Evolutionary conservation across 2,797 vertebrate genomes (phyloP).

Genomic region (Syngnathus acus): DNA sequence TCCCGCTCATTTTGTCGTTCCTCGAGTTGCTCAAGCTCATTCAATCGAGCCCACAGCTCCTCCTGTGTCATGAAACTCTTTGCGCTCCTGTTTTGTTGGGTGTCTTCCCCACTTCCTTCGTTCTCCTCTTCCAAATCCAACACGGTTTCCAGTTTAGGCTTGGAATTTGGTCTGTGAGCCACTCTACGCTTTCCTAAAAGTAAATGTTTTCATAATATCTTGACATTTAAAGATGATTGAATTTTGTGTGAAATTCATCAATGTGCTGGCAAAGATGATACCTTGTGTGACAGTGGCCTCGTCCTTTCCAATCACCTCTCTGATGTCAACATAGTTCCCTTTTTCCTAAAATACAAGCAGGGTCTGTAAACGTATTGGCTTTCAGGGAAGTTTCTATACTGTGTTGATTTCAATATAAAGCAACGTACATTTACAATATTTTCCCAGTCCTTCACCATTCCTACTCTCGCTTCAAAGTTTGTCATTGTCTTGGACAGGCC

Average conservation of each 20-base stretch:
- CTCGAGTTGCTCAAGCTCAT: conserved; percentile 87
- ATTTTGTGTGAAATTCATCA: background rate
- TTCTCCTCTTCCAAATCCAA: conserved; percentile 49
- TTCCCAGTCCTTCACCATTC: conserved; percentile 81
- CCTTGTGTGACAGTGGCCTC: conserved; percentile 73
- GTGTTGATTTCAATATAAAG: background rate
- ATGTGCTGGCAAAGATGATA: conserved; percentile 41
- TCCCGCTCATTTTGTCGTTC: conserved; percentile 68
- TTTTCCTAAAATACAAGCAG: conserved; percentile 68
- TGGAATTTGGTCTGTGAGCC: conserved; percentile 87
- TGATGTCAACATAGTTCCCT: conserved; percentile 85
- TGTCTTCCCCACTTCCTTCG: conserved; percentile 20
- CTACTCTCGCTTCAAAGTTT: conserved; percentile 84
- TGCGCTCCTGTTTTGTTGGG: conserved; percentile 19
- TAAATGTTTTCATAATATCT: accelerated
- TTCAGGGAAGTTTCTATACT: background rate
- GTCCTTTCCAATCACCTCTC: conserved; percentile 76
- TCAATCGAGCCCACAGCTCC: conserved; percentile 81
- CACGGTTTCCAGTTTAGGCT: conserved; percentile 73
- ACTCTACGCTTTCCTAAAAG: conserved; percentile 72
- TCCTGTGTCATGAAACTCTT: conserved; percentile 70
- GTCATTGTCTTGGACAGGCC: conserved; percentile 82
- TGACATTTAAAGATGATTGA: background rate
- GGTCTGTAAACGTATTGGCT: conserved; percentile 8
- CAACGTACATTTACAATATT: conserved; percentile 76